Base-by-base conservation (phyloP, 2,888 invertebrate species). In the Lissocephala sabroskyi region DNA sequence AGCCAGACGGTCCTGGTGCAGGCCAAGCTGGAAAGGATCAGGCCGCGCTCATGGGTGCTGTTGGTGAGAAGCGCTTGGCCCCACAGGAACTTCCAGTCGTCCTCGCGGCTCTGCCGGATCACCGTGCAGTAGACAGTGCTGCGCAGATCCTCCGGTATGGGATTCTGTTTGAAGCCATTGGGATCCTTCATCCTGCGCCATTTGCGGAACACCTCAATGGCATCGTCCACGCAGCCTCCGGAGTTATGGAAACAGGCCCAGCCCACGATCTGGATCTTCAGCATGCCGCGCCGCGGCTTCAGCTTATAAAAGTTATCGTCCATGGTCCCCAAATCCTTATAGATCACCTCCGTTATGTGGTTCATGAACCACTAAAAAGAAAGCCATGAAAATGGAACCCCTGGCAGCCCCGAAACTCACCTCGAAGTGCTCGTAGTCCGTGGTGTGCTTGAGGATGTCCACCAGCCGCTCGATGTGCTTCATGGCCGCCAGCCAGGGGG, bases 81-180 rank as follows among this genome's bases (percentile, higher is more conserved):
- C 84, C 90, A 90, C 16, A 90, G 85, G 85, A 91, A 93, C 18
- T 90, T 83, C 93, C 92, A 94, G 63, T 91, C 89, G 0, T 84
- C 82, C 60, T 88, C 87, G 1, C 87, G 86, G 26, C 93, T 92
- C 51, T 88, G 83, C 9, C 86, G 82, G 6, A 92, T 85, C 0
- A 88, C 91, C 48, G 87, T 87, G 82, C 93, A 94, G 85, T 91
- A 93, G 49, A 92, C 88, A 0, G 88, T 86, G 26, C 85, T 80
- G 1, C 90, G 88, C 5, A 92, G 83, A 82, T 32, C n/a, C 4
- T 6, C 2, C n/a, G 30, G 41, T 18, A 41, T 18, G 9, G 30
- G 41, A 18, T 41, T 41, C n/a, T 32, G 16, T 9, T 41, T 26
- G 6, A 6, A 28, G 6, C 29, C 5, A 17, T 18, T 10, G 1